These are phyloP conservation scores for Crossocerus cetratus DNA, from an alignment of 2,888 invertebrate genomes.

Conservation along the genomic window DNA sequence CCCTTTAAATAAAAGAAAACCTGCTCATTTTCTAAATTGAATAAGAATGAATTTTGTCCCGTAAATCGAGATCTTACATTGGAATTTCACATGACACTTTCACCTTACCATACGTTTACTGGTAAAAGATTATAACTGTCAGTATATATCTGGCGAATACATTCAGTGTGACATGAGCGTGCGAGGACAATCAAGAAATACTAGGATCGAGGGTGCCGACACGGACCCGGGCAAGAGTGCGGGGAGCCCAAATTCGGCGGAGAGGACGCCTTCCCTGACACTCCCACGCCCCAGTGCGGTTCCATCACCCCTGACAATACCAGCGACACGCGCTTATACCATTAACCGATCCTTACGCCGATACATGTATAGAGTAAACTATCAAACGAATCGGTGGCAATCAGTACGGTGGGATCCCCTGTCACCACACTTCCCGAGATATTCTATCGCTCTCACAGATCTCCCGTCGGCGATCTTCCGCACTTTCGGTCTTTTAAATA, in stretches of 20 bases:
- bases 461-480: neutral
- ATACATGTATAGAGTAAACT: constrained; percentile 41
- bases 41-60: too few relatives aligned
- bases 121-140: too few relatives aligned
- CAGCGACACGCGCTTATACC: constrained; percentile 57
- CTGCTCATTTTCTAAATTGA: too few relatives aligned
- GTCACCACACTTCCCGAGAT: constrained; percentile 45
- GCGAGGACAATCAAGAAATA: neutral
- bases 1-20: too few relatives aligned
- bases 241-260: constrained; percentile 58
- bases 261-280: constrained; percentile 39
- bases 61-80: too few relatives aligned
- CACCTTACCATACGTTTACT: too few relatives aligned
- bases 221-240: neutral
- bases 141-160: too few relatives aligned
- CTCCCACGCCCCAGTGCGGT: constrained; percentile 59
- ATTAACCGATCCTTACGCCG: constrained; percentile 61
- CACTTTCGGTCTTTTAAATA: neutral
- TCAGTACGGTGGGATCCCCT: constrained; percentile 38
- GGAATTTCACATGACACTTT: too few relatives aligned
- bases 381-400: constrained; percentile 39
- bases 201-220: neutral
- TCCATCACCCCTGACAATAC: constrained; percentile 52
- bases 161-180: too few relatives aligned
- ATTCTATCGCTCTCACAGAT: constrained; percentile 37